A percentile compares a stretch with the other conserved stretches of the same genome.
Evolutionary conservation across 2,113 vertebrate genomes (phyloP).

Genomic region (Syngnathus typhle): DNA sequence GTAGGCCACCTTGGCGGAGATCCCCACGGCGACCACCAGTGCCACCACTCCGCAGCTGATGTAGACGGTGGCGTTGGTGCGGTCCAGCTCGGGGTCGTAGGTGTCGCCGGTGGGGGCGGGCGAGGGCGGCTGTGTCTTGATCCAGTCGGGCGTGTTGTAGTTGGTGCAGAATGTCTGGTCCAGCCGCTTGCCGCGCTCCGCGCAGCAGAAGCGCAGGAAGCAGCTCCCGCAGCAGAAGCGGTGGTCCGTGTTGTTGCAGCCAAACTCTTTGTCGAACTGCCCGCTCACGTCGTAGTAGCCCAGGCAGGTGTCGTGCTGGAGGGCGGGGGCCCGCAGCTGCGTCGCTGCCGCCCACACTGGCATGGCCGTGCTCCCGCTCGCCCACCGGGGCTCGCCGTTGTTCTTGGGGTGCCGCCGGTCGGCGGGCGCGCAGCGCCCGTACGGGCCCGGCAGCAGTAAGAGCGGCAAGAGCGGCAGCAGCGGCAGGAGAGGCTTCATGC

Average conservation of each 20-base stretch:
- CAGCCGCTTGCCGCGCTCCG: conserved; percentile 87
- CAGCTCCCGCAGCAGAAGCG: conserved; percentile 98
- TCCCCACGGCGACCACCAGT: conserved; percentile 86
- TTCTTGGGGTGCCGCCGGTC: conserved; percentile 31
- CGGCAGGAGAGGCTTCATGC: conserved; percentile 61
- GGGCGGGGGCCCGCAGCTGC: conserved; percentile 67
- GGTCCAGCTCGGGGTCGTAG: conserved; percentile 93
- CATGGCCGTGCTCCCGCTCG: conserved; percentile 65
- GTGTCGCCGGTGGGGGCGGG: conserved; percentile 78
- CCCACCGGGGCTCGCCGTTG: conserved; percentile 62
- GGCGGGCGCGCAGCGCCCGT: conserved; percentile 57
- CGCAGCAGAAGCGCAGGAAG: conserved; percentile 97
- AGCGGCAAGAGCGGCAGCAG: conserved; percentile 56
- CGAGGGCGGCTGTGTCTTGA: conserved; percentile 82
- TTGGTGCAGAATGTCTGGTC: conserved; percentile 91
- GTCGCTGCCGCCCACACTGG: conserved; percentile 50
- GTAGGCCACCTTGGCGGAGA: conserved; percentile 93
- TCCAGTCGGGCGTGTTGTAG: conserved; percentile 92
- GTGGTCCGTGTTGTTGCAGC: conserved; percentile 95
- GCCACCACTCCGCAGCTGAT: conserved; percentile 93
- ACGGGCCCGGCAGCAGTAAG: conserved; percentile 71
- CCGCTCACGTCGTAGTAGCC: conserved; percentile 98
- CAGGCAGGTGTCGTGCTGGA: conserved; percentile 85
- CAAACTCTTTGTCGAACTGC: conserved; percentile 95
- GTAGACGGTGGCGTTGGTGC: conserved; percentile 96